phyloP scores from a whole-genome alignment of 2,113 vertebrate species.

The Pseudonaja textilis region DNA sequence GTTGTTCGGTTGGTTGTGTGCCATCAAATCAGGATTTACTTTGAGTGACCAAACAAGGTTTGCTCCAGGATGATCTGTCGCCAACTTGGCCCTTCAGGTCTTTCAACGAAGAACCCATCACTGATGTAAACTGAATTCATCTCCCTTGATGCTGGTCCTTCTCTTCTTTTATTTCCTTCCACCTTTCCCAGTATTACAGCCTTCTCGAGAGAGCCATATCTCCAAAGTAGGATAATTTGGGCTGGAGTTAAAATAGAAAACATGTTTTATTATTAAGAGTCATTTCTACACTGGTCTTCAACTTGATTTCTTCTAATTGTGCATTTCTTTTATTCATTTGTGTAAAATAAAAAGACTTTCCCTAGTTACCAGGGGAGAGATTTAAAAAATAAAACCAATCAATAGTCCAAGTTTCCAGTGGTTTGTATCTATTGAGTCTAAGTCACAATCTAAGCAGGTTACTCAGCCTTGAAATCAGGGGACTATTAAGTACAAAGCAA shows the following conservation, averaged over 20 bases:
- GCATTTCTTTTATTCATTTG: too few relatives aligned
- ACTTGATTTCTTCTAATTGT: background rate
- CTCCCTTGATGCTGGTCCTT: background rate
- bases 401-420: background rate
- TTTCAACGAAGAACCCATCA: background rate
- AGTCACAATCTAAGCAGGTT: background rate
- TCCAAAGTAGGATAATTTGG: background rate
- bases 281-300: background rate
- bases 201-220: background rate
- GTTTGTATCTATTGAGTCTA: background rate
- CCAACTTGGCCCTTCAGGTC: background rate
- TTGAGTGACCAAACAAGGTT: background rate
- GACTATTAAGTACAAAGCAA: background rate
- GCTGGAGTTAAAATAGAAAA: background rate
- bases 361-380: background rate
- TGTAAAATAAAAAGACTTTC: background rate
- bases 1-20: background rate
- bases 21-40: background rate
- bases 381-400: background rate
- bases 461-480: background rate
- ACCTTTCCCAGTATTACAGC: background rate
- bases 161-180: background rate
- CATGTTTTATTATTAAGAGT: background rate
- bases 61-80: background rate
- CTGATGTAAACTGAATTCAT: background rate